Conservation (phyloP, 2,113 vertebrate species). For the Saccopteryx leptura region DNA sequence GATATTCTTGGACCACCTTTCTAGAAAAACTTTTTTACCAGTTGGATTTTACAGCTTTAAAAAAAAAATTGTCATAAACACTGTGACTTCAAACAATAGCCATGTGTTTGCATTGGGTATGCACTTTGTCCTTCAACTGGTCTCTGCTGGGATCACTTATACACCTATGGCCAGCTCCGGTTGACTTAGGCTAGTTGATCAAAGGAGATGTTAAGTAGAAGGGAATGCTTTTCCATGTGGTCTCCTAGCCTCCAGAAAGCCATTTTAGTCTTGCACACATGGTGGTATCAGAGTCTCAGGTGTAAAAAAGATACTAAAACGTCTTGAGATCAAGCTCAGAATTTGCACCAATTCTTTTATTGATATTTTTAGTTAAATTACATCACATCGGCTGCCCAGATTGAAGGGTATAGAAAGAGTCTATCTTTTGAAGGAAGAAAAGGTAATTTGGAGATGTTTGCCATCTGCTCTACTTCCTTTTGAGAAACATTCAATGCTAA, state of each 20-base stretch:
- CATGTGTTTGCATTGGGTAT: too few species aligned
- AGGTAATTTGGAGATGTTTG: background rate
- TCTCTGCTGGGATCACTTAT: background rate
- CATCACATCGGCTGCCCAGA: background rate
- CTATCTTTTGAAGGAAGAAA: background rate
- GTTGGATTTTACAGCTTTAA: background rate
- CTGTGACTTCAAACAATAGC: background rate
- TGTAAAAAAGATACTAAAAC: background rate
- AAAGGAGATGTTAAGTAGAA: background rate
- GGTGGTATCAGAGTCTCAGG: background rate
- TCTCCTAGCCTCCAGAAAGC: background rate
- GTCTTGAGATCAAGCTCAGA: background rate
- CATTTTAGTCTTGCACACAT: background rate
- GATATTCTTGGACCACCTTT: background rate
- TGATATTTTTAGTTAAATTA: background rate
- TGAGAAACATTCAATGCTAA: slow-evolving; percentile 5
- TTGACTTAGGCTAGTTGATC: too few species aligned
- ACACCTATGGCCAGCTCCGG: rapidly evolving
- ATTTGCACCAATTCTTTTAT: background rate
- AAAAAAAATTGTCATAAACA: background rate
- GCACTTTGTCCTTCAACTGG: background rate
- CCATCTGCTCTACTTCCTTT: background rate
- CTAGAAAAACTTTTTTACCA: background rate
- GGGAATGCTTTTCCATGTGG: background rate
- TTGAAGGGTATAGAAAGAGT: background rate